phyloP scores from a whole-genome alignment of 2,888 invertebrate species.

The Asteroscopus sphinx region DNA sequence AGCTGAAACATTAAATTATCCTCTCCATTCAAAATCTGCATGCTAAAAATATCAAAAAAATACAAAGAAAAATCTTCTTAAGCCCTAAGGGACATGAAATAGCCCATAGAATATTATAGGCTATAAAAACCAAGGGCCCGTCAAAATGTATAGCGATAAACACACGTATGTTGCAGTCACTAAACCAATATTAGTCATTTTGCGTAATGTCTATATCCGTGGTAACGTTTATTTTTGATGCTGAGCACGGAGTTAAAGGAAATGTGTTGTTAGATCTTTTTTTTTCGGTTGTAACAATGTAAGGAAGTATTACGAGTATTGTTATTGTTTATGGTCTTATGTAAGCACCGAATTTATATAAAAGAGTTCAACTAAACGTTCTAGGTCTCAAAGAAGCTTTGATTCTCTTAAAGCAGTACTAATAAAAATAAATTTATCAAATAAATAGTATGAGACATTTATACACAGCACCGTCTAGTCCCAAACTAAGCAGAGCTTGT shows the following conservation, averaged over 20 bases:
- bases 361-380: no score
- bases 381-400: no score
- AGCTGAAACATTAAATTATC: conserved; percentile 5
- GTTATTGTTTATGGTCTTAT: not conserved
- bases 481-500: no score
- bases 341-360: no score
- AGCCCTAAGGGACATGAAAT: conserved; percentile 20
- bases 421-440: no score
- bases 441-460: no score
- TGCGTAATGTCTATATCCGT: conserved; percentile 31
- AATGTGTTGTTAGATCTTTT: conserved; percentile 18
- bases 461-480: no score
- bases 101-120: conserved; percentile 47
- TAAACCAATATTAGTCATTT: conserved; percentile 51
- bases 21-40: conserved; percentile 22
- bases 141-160: conserved; percentile 52
- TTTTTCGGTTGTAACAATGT: conserved; percentile 8
- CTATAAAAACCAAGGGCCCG: conserved; percentile 44
- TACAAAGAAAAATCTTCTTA: conserved; percentile 28
- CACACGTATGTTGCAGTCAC: conserved; percentile 37
- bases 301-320: not conserved
- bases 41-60: conserved; percentile 8
- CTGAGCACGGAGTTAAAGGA: conserved; percentile 1
- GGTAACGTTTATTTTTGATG: conserved; percentile 23
- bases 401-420: no score